phyloP scores from a whole-genome alignment of 2,113 vertebrate genomes.

The Echinops telfairi region DNA sequence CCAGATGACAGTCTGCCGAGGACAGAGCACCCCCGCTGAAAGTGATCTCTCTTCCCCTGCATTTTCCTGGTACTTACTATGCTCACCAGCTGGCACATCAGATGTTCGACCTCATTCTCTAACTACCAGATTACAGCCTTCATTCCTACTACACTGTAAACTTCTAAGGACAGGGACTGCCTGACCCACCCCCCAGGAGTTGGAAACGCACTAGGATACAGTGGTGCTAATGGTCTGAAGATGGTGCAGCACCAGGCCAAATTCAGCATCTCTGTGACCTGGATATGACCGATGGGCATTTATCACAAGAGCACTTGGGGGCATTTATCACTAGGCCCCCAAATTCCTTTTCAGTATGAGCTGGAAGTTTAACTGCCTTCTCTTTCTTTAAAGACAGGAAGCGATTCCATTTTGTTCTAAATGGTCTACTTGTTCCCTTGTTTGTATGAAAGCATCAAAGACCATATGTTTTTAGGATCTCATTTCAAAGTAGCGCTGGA shows the following conservation, averaged over 20 bases:
- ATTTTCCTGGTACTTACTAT: constrained; percentile 26
- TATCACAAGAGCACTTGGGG: background rate
- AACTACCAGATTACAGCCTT: background rate
- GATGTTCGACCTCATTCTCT: background rate
- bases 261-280: background rate
- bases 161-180: background rate
- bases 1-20: background rate
- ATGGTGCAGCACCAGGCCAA: background rate
- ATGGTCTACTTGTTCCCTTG: background rate
- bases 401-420: constrained; percentile 25
- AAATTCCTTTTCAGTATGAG: constrained; percentile 29
- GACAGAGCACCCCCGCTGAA: background rate
- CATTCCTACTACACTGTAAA: background rate
- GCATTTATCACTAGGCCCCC: background rate
- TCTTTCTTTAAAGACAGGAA: constrained; percentile 13
- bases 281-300: background rate
- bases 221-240: background rate
- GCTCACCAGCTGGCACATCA: constrained; percentile 1
- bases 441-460: background rate
- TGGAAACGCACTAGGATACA: background rate
- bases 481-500: constrained; percentile 32
- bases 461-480: background rate
- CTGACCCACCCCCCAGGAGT: background rate
- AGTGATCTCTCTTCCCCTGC: background rate
- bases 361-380: background rate